Conservation (phyloP, 2,797 vertebrate genomes). For the Cryptoblepharus egeriae region DNA sequence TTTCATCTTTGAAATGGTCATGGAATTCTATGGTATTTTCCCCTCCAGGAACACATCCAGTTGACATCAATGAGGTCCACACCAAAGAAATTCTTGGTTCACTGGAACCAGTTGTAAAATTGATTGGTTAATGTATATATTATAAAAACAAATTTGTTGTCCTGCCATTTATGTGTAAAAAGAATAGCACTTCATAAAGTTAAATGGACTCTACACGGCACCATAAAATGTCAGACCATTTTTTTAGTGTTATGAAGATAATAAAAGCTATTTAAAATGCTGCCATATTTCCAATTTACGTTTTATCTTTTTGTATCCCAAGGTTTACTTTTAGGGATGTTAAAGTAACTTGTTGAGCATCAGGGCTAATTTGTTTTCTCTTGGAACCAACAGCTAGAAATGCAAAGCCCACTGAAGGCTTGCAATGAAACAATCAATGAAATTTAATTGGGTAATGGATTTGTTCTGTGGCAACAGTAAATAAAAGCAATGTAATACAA, state of each 20-base stretch:
- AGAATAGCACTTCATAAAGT: neutral
- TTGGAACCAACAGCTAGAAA: neutral
- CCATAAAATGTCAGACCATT: neutral
- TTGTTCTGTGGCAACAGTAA: conserved; percentile 19
- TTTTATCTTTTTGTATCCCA: neutral
- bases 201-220: neutral
- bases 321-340: fast-evolving
- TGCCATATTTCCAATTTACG: neutral
- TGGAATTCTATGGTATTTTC: neutral
- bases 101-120: neutral
- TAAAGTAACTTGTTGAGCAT: neutral
- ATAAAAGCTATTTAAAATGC: neutral
- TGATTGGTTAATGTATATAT: neutral
- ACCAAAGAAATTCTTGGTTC: neutral
- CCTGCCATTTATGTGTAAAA: neutral
- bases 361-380: fast-evolving
- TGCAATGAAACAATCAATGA: neutral
- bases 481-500: neutral
- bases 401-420: neutral
- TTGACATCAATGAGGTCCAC: neutral
- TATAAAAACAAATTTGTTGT: neutral
- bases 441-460: neutral
- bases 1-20: neutral
- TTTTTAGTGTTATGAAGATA: neutral
- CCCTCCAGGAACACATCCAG: neutral